Percentiles rank a stretch among this genome's conserved stretches.
phyloP scores from a whole-genome alignment of 2,888 invertebrate species.

The Spodoptera exigua region DNA sequence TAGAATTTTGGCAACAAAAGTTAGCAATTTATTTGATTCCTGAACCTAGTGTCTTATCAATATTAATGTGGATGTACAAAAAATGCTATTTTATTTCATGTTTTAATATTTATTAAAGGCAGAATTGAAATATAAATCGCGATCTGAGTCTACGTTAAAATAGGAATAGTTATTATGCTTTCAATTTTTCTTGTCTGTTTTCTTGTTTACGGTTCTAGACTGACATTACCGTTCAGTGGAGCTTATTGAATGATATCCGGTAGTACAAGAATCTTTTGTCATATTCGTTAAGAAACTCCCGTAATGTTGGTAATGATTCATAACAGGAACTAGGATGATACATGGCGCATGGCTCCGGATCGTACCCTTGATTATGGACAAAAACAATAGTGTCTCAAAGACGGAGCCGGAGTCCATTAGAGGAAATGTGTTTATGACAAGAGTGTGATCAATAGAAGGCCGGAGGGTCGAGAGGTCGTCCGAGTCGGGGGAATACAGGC shows the following conservation, averaged over 20 bases:
- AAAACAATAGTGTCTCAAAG: slow-evolving; percentile 79
- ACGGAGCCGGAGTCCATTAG: slow-evolving; percentile 80
- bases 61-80: slow-evolving; percentile 33
- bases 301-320: slow-evolving; percentile 63
- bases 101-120: slow-evolving; percentile 19
- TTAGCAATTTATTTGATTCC: slow-evolving; percentile 55
- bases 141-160: slow-evolving; percentile 14
- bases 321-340: slow-evolving; percentile 62
- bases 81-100: slow-evolving; percentile 28
- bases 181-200: too few species aligned
- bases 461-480: slow-evolving; percentile 71
- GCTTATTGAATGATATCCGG: background rate
- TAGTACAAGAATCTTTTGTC: slow-evolving; percentile 19
- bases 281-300: slow-evolving; percentile 49
- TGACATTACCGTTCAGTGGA: too few species aligned
- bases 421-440: slow-evolving; percentile 83
- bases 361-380: slow-evolving; percentile 72
- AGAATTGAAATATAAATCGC: slow-evolving; percentile 26
- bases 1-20: slow-evolving; percentile 60
- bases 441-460: slow-evolving; percentile 81
- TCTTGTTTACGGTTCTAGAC: too few species aligned
- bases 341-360: slow-evolving; percentile 65
- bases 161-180: slow-evolving; percentile 8
- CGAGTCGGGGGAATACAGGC: slow-evolving; percentile 69
- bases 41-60: slow-evolving; percentile 48